Evolutionary conservation across 1,140 invertebrate species (phyloP), one percentile per base, ranked within the genome.

Genomic region (Drosophila sturtevanti): DNA sequence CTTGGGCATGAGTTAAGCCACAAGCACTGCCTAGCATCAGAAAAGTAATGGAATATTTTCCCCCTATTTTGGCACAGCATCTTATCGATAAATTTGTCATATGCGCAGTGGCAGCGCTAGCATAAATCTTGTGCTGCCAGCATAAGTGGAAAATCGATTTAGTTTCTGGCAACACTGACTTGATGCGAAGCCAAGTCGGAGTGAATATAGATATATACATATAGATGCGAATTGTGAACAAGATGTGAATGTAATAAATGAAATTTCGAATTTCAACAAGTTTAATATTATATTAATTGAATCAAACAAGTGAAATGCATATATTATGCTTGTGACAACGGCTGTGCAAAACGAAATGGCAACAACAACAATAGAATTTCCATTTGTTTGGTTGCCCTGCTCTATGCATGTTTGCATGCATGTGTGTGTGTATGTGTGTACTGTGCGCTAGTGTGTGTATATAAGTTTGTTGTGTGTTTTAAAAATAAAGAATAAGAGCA

Each of bases 371-470:
- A 56, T 56, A 34, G 14, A 18, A 59, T 63, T 64, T 18, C 35
- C 27, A 65, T 63, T 60, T 68, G 44, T 81, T 80, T 41, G 66
- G 54, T 34, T 56, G 10, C 21, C 18, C 21, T 35, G 16, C 27
- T 27, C 64, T 31, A 62, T 51, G 41, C 14, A 16, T 37, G 51
- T 51, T 59, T 62, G 58, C 11, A 27, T 56, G 34, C 27, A 21
- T 37, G 54, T 48, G 58, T 63, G 64, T 79, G 35, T 52, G 35
- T 55, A 51, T 37, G 54, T 51, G 72, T 59, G 55, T 54, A 41
- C 18, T 64, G 52, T 37, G 22, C 63, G 7, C 62, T 41, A 34
- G 18, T 60, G 34, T 65, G 16, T 31, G 16, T 60, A 35, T 61
- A 48, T 48, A 11, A 21, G 58, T 62, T 68, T 52, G 65, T 56